These are phyloP conservation scores for Propithecus coquereli DNA, from an alignment of 2,113 vertebrate species.

Conservation along the genomic window DNA sequence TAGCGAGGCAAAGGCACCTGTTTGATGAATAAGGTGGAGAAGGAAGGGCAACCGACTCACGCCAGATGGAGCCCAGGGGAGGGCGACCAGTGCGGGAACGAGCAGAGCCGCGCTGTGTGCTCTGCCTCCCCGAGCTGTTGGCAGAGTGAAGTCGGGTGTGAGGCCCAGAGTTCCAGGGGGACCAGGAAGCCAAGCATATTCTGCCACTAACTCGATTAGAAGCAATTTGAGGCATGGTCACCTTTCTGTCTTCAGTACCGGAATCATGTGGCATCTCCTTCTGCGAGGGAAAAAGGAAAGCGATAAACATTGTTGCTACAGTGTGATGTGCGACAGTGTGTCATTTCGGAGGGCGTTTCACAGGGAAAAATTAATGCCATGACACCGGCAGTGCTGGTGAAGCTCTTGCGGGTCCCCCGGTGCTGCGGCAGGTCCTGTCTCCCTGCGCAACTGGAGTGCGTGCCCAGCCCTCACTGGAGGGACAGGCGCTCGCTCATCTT, in stretches of 20 bases:
- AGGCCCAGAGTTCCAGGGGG: neutral
- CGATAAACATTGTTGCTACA: too few species aligned
- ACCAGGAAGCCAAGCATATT: fast-evolving
- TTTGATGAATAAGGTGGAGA: neutral
- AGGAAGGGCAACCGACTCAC: neutral
- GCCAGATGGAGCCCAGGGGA: neutral
- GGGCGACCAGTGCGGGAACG: fast-evolving
- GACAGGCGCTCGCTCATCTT: neutral
- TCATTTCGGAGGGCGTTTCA: neutral
- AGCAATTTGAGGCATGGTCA: fast-evolving
- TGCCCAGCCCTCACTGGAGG: neutral
- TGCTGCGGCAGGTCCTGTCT: fast-evolving
- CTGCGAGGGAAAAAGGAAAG: too few species aligned
- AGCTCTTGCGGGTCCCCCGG: fast-evolving
- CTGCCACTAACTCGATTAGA: fast-evolving
- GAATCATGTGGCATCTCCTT: neutral
- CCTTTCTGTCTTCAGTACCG: neutral
- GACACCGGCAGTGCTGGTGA: fast-evolving
- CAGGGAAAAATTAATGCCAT: neutral
- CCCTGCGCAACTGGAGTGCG: neutral
- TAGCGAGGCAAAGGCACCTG: neutral
- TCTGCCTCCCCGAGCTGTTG: neutral
- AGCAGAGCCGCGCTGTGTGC: neutral
- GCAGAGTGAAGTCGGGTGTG: neutral
- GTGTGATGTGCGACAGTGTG: fast-evolving